These are phyloP conservation scores for Motacilla alba DNA, from an alignment of 2,113 vertebrate species.

Conservation along the genomic window DNA sequence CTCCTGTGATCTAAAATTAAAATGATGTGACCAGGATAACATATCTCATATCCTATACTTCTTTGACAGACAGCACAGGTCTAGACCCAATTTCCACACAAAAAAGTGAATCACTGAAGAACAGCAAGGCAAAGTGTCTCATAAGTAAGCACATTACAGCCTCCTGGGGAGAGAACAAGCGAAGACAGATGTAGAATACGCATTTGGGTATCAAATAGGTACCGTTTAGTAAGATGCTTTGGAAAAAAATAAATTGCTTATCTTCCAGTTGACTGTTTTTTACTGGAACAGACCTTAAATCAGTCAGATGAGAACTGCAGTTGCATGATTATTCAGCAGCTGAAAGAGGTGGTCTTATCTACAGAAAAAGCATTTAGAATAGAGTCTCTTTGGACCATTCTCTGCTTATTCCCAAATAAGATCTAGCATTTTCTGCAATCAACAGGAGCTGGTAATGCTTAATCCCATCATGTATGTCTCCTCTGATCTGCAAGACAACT, in stretches of 20 bases:
- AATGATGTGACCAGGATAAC: constrained; percentile 29
- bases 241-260: not conserved
- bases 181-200: not conserved
- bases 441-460: not conserved
- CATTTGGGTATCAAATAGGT: not conserved
- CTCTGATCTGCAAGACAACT: not conserved
- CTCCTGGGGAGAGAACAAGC: not conserved
- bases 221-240: not conserved
- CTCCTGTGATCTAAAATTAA: constrained; percentile 38
- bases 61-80: constrained; percentile 29
- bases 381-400: not conserved
- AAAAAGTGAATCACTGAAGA: constrained; percentile 9
- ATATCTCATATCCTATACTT: not conserved
- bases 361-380: not conserved
- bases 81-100: constrained; percentile 35
- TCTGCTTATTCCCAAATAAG: not conserved
- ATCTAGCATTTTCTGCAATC: not conserved
- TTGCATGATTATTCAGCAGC: not conserved
- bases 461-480: not conserved
- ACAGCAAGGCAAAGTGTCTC: not conserved
- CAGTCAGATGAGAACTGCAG: not conserved
- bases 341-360: not conserved
- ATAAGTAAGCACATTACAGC: not conserved
- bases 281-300: not conserved
- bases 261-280: not conserved